Evolutionary conservation across 2,888 invertebrate species (phyloP), one percentile per base, ranked within the genome.

Genomic region (Trissoscelio sp.): DNA sequence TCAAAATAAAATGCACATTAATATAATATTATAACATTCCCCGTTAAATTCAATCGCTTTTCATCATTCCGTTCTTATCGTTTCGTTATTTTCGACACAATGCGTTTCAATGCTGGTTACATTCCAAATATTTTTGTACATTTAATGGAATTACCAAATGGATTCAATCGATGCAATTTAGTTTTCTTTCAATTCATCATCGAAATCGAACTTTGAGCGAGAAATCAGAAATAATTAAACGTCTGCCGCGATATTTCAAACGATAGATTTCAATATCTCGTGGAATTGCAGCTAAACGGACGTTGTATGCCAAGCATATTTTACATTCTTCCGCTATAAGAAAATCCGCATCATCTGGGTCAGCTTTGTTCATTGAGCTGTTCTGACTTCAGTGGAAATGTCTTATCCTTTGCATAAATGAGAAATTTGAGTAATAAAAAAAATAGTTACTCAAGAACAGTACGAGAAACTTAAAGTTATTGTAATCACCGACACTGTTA

Each of bases 231-330:
- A 53, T 73, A 62, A 62, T 62, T 73, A 55, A 73, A 73, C 34
- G 62, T 73, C 60, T 53, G 73, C 72, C 24, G 72, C 39, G 42
- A 60, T 60, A 72, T 60, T 60, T 11, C 51, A 28, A 60, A 22
- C 12, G 51, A 16, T 51, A 24, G 73, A 73, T 62, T 73, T 62
- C 28, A 62, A 73, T 73, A 73, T 53, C 44, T 55, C 53, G 55
- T 62, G 62, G 42, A 42, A 44, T 51, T 37, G 46, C 39, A 2
- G 51, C 42, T 39, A 62, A 37, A 62, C 31, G 39, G 28, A 31
- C 53, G 66, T 3, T 14, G 28, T 51, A 28, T 55, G 14, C 12
- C 57, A 44, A 5, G 42, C 28, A 69, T 22, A 20, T 39, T 39
- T 37, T 37, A 57, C 34, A 37, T 37, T 57, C n/a, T 37, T 20